Conservation (phyloP, 2,797 vertebrate species). For the Eulemur albifrons region DNA sequence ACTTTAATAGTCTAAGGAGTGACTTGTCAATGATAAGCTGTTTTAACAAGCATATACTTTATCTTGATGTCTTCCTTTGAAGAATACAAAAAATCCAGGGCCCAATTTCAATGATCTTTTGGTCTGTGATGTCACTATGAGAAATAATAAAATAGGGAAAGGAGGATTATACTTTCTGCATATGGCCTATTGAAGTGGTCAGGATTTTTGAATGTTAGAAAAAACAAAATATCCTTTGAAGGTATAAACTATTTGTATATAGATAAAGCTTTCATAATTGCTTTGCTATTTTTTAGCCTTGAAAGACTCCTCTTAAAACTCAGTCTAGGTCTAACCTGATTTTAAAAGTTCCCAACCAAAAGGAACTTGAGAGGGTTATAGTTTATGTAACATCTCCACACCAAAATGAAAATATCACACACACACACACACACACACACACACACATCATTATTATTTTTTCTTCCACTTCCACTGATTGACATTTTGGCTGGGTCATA, state of each 20-base stretch:
- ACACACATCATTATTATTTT: neutral
- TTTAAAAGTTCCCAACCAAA: conserved; percentile 15
- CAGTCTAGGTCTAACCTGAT: conserved; percentile 44
- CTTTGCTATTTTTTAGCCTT: conserved; percentile 4
- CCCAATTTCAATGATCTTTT: conserved; percentile 40
- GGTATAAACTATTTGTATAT: conserved; percentile 26
- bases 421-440: neutral
- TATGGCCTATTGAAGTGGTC: conserved; percentile 43
- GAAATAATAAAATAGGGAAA: conserved; percentile 58
- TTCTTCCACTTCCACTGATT: neutral
- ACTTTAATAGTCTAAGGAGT: conserved; percentile 59
- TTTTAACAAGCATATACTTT: conserved; percentile 59
- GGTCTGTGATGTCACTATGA: conserved; percentile 13
- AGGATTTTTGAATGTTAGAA: conserved; percentile 49
- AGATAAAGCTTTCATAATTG: conserved; percentile 29
- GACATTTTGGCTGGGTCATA: neutral
- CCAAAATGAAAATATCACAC: neutral
- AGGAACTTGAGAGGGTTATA: neutral
- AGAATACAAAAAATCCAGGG: conserved; percentile 49
- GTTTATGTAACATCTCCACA: conserved; percentile 4
- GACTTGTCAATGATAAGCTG: conserved; percentile 33
- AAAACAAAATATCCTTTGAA: conserved; percentile 63
- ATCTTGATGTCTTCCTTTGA: conserved; percentile 38
- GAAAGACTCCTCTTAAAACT: conserved; percentile 47
- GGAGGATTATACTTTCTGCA: conserved; percentile 43